Evolutionary conservation across 2,797 vertebrate species (phyloP).

Genomic region (Xenops minutus): DNA sequence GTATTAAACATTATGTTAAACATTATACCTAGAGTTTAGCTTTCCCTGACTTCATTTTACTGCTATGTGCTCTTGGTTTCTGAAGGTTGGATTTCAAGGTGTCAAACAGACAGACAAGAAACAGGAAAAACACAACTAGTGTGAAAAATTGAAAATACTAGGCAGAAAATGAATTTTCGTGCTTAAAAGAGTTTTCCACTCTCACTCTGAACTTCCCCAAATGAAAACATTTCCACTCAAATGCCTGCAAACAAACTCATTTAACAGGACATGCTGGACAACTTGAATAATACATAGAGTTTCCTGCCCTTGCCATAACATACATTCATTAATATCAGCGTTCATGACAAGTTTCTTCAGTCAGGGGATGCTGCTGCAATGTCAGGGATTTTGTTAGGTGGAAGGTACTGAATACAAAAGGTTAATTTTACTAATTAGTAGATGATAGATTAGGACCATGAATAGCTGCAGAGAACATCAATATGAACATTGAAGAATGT

Average conservation of each 20-base stretch:
- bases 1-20: background rate
- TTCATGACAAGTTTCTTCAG: background rate
- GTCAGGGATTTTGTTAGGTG: conserved; percentile 30
- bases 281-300: background rate
- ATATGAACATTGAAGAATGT: conserved; percentile 22
- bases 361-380: background rate
- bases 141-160: background rate
- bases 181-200: background rate
- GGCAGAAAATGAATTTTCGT: background rate
- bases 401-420: conserved; percentile 38
- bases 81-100: background rate
- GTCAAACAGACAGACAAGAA: background rate
- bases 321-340: background rate
- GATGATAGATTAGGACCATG: conserved; percentile 47
- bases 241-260: background rate
- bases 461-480: conserved; percentile 45
- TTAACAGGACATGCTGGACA: background rate
- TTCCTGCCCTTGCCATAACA: background rate
- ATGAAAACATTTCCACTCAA: background rate
- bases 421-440: conserved; percentile 66
- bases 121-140: background rate
- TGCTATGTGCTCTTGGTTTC: background rate
- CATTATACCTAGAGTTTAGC: background rate
- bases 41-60: background rate
- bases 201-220: background rate